phyloP scores from a whole-genome alignment of 1,140 invertebrate species.

The Bombus huntii region DNA sequence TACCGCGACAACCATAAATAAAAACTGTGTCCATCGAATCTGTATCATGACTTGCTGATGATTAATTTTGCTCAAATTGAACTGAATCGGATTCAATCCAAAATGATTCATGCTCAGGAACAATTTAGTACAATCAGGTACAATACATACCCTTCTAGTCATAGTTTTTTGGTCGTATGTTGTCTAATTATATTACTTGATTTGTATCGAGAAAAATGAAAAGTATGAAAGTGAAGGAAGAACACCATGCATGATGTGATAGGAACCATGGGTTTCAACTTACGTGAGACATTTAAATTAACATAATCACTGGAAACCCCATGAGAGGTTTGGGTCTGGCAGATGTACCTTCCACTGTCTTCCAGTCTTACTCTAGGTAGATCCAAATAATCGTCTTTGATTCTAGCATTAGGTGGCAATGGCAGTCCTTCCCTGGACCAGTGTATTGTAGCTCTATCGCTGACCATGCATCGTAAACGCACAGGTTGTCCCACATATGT shows the following conservation, averaged over 20 bases:
- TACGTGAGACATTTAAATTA: slow-evolving; percentile 87
- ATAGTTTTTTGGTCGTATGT: neutral
- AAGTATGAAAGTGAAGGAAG: slow-evolving; percentile 6
- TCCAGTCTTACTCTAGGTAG: slow-evolving; percentile 82
- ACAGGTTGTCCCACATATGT: slow-evolving; percentile 84
- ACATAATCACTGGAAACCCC: slow-evolving; percentile 85
- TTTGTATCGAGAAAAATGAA: neutral
- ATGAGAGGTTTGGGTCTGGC: slow-evolving; percentile 83
- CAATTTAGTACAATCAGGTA: neutral
- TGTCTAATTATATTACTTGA: neutral
- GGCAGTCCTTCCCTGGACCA: slow-evolving; percentile 83
- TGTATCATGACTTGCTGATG: slow-evolving; percentile 31
- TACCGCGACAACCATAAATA: slow-evolving; percentile 75
- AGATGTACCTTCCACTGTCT: slow-evolving; percentile 89
- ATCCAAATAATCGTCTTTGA: slow-evolving; percentile 76
- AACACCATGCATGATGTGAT: neutral
- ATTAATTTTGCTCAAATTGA: slow-evolving; percentile 15
- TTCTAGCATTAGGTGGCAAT: slow-evolving; percentile 79
- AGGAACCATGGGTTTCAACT: slow-evolving; percentile 77
- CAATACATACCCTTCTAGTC: neutral
- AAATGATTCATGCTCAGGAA: neutral
- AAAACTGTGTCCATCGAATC: neutral
- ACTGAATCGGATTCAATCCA: neutral
- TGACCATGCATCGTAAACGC: slow-evolving; percentile 83
- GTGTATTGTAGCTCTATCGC: slow-evolving; percentile 79